Percentiles rank a stretch among this genome's conserved stretches.
These are phyloP conservation scores for Chrysolina americana DNA, from an alignment of 2,888 invertebrate genomes.

Conservation along the genomic window DNA sequence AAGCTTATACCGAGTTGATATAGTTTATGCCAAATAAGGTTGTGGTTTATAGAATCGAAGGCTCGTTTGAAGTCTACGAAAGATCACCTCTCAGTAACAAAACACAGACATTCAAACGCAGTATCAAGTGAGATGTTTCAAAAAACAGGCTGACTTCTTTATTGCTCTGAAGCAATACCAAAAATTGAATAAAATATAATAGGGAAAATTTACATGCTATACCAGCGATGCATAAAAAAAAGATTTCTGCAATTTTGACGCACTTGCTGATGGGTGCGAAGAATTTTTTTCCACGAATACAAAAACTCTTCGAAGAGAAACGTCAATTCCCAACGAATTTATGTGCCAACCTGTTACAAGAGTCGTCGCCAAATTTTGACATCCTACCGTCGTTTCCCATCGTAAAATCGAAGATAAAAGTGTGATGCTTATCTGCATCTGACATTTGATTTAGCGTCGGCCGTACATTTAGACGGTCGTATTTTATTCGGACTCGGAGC, in stretches of 20 bases:
- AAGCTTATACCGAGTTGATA: no score
- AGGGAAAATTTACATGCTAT: no score
- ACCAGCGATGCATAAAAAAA: no score
- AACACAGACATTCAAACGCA: no score
- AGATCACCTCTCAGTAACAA: no score
- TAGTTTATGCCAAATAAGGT: no score
- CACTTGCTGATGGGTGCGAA: neutral
- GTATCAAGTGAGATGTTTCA: no score
- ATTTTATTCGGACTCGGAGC: slow-evolving; percentile 38
- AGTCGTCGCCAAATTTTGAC: slow-evolving; percentile 27
- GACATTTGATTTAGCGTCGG: slow-evolving; percentile 47
- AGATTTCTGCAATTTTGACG: neutral
- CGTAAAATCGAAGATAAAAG: slow-evolving; percentile 31
- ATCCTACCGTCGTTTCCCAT: slow-evolving; percentile 39
- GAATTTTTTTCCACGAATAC: neutral
- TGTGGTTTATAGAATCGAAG: no score
- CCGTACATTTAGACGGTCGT: slow-evolving; percentile 49
- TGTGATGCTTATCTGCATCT: slow-evolving; percentile 22
- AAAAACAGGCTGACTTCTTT: no score
- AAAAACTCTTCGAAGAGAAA: neutral
- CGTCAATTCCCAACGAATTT: neutral
- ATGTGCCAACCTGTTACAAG: neutral
- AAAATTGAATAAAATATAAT: no score
- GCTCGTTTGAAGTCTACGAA: no score
- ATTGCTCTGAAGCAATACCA: no score